Base-by-base conservation (phyloP, 2,888 invertebrate genomes). In the Tolmerus cingulatus region DNA sequence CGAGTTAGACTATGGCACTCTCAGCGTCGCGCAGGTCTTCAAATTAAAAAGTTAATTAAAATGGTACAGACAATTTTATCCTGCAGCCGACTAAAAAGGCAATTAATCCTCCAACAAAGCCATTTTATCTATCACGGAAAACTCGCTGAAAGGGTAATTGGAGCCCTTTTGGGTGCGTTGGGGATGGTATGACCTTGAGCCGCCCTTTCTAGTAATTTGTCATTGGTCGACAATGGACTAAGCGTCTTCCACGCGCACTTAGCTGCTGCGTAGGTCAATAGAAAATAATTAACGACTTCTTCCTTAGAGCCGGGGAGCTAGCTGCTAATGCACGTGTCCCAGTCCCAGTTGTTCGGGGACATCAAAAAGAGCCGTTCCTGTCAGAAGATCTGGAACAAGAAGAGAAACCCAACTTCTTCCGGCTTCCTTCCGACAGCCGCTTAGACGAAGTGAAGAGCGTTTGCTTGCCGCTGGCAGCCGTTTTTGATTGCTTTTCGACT, bases 1-100 rank as follows among this genome's bases (percentile, higher is more conserved):
- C 8, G 66, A 19, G 40, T 12, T 40, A 23, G 23, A 23, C 4
- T 2, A 23, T 23, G 46, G 43, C 23, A 43, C 19, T 78, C 23
- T 34, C 78, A 1, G n/a, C 43, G 43, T 27, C 16, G 14, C 51
- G 23, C 30, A 55, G 51, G 27, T 16, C 16, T 55, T 79, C 79
- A 79, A 79, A 79, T 79, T 79, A 79, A 79, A 79, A 79, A 79
- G 51, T 79, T 79, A 79, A 79, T 79, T 79, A 79, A 79, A 79
- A 79, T 79, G 46, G 79, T 51, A 79, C 51, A 79, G 51, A 79
- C 55, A 79, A 30, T 79, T 79, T 79, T 51, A 79, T 46, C 79
- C 43, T 79, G 23, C 19, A 43, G 16, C 27, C 51, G n/a, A 79
- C 23, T 23, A 79, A 79, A 79, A 79, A 79, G 51, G 30, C 19